Conservation (phyloP, 2,888 invertebrate genomes). For the Lasioglossum vierecki region DNA sequence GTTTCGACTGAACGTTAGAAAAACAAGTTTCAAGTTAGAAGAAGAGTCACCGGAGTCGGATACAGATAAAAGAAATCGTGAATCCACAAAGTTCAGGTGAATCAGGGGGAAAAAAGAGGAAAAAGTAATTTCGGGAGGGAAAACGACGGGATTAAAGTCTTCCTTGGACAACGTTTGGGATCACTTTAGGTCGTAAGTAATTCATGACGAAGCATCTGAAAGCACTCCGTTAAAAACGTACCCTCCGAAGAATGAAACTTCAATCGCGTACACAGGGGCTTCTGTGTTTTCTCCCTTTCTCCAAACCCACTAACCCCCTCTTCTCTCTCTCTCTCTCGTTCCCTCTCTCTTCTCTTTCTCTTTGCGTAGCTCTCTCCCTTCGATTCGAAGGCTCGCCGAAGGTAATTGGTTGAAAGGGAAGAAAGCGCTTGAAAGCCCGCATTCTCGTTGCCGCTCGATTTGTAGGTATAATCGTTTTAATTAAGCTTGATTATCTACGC, state of each 20-base stretch:
- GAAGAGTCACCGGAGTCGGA: background rate
- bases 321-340: background rate
- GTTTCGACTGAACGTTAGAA: background rate
- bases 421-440: slow-evolving; percentile 66
- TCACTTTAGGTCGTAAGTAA: slow-evolving; percentile 58
- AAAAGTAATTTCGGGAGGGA: slow-evolving; percentile 24
- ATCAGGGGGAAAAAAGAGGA: background rate
- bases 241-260: slow-evolving; percentile 67
- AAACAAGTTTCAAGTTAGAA: background rate
- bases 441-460: slow-evolving; percentile 68
- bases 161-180: slow-evolving; percentile 42
- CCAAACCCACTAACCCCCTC: background rate
- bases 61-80: background rate
- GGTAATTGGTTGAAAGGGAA: slow-evolving; percentile 71
- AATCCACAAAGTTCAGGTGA: background rate
- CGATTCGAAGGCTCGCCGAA: slow-evolving; percentile 60
- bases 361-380: slow-evolving; percentile 41
- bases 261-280: slow-evolving; percentile 58
- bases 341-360: background rate
- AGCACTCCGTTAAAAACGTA: slow-evolving; percentile 56
- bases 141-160: slow-evolving; percentile 47
- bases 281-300: slow-evolving; percentile 35
- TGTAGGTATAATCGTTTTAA: slow-evolving; percentile 71
- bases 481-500: slow-evolving; percentile 64
- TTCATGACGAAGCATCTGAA: slow-evolving; percentile 62